Percentiles rank a stretch among this genome's conserved stretches.
Conservation (phyloP, 2,888 invertebrate species). For the Ichneumon xanthorius region DNA sequence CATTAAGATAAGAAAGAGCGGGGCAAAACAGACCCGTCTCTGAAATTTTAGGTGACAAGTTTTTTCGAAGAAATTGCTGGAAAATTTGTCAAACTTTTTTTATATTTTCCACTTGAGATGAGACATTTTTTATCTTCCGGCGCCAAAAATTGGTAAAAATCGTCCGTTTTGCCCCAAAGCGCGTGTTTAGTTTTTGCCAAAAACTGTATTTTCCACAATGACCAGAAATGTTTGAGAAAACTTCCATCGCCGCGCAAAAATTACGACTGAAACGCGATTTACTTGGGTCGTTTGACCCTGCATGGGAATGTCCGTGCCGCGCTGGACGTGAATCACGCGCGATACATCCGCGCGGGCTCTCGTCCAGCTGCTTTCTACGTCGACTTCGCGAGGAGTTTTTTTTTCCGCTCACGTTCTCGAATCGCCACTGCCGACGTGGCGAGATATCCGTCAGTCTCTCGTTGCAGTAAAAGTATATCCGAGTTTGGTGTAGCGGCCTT, state of each 20-base stretch:
- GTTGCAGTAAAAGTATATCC: conserved; percentile 57
- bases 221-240: neutral
- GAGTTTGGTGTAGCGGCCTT: conserved; percentile 51
- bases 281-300: neutral
- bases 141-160: too few species aligned
- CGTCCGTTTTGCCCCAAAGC: too few species aligned
- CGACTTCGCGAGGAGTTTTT: conserved; percentile 25
- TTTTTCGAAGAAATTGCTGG: too few species aligned
- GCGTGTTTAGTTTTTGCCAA: too few species aligned
- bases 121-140: too few species aligned
- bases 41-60: too few species aligned
- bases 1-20: too few species aligned
- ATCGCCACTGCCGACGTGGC: conserved; percentile 9
- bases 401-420: neutral
- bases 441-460: conserved; percentile 22
- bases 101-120: too few species aligned
- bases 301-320: neutral
- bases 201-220: too few species aligned
- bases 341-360: conserved; percentile 4
- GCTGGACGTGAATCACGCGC: conserved; percentile 18
- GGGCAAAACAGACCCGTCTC: too few species aligned
- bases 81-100: too few species aligned
- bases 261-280: neutral
- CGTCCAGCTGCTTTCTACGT: conserved; percentile 53
- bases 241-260: neutral